Evolutionary conservation across 2,113 vertebrate genomes (phyloP), one percentile per base, ranked within the genome.

Genomic region (Nannobrachium achirus): DNA sequence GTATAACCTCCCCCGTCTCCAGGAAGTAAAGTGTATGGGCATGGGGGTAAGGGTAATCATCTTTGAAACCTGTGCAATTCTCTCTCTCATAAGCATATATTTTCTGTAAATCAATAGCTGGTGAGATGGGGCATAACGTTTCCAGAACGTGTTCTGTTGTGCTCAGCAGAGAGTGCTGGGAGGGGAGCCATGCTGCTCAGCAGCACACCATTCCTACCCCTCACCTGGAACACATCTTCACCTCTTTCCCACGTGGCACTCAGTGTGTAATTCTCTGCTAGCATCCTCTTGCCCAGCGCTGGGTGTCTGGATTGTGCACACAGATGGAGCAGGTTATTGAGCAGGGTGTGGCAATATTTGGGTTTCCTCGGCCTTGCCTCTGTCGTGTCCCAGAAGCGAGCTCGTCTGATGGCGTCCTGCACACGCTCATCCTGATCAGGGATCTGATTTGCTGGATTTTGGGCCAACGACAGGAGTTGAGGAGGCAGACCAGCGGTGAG

Each of bases 61-160:
- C 88, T 72, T 15, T 83, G 71, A 97, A 97, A 84, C 96, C 96
- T 60, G 93, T 89, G 38, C 90, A 72, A 0, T 92, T 92, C 3
- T 84, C 80, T 40, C 91, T 83, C 4, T 87, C 69, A 81, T 97
- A 99, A 13, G 95, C 85, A 0, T 92, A 71, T 0, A 81, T 60
- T 52, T 73, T 67, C 85, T 96, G 94, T 66, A 99, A 94, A 78
- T 96, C 94, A 0, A 99, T 95, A 0, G 93, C 94, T 5, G 97
- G 97, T 0, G 93, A 91, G 39, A 99, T 90, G 6, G 98, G 98
- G 61, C 95, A 92, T 78, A 99, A 96, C 8, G 92, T 89, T 72
- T 97, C 92, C 38, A 99, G 86, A 52, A 77, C 56, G 0, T 96
- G 80, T 16, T 78, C 83, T 20, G 73, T 79, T 0, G 96, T 97